Conservation (phyloP, 2,888 invertebrate species). For the Rhingia rostrata region DNA sequence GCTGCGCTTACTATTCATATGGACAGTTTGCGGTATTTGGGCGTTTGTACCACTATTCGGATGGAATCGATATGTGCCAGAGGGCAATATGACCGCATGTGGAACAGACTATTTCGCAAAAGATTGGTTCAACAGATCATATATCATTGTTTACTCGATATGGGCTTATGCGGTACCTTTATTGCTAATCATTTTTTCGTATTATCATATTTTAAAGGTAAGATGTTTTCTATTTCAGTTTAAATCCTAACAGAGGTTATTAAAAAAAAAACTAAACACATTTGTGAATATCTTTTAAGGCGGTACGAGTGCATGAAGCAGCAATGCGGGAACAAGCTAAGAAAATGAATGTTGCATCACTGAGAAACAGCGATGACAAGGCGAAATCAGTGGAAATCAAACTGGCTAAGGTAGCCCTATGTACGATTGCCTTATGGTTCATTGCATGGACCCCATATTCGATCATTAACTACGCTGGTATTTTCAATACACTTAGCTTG, state of each 20-base stretch:
- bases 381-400: constrained; percentile 85
- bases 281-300: constrained; percentile 77
- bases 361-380: constrained; percentile 84
- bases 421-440: constrained; percentile 86
- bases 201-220: constrained; percentile 86
- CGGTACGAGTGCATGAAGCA: constrained; percentile 85
- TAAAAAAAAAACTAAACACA: background rate
- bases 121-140: constrained; percentile 84
- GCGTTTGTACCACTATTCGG: constrained; percentile 86
- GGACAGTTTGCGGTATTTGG: constrained; percentile 85
- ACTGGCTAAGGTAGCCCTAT: constrained; percentile 86
- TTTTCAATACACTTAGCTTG: constrained; percentile 83
- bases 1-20: constrained; percentile 84
- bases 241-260: background rate
- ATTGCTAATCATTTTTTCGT: constrained; percentile 85
- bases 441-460: constrained; percentile 88
- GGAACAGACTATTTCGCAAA: constrained; percentile 85
- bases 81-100: constrained; percentile 88
- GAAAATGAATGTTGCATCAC: constrained; percentile 86
- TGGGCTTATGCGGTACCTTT: constrained; percentile 84
- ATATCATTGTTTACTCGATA: constrained; percentile 84
- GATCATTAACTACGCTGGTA: constrained; percentile 84
- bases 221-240: background rate
- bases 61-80: constrained; percentile 87
- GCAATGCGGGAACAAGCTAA: constrained; percentile 86